Base-by-base conservation (phyloP, 2,888 invertebrate genomes). In the Tenodera sinensis region DNA sequence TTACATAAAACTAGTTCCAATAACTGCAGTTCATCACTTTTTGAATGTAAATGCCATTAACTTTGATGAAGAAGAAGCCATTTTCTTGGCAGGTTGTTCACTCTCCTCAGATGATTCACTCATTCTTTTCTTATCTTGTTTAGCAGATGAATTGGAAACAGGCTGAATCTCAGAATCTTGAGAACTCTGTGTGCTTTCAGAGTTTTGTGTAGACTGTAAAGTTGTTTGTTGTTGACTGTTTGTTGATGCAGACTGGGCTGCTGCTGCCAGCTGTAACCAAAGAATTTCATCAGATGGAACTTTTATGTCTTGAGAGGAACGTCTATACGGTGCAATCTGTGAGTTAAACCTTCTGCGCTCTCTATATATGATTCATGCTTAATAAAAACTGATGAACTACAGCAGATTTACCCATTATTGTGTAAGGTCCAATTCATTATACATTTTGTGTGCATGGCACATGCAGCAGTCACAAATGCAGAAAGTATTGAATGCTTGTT, bases 41-140 rank as follows among this genome's bases (percentile, higher is more conserved):
- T 89, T 89, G 42, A 91, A 91, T 34, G 90, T 85, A 89, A 91
- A 91, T 15, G 90, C 89, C 28, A 88, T 90, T 20, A 91, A 86
- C 83, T 91, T 91, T 15, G 89, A 89, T 42, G 89, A 83, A 8
- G 91, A 83, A 28, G 89, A 83, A 20, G 86, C 47, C 28, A 85
- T 88, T 89, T 89, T 90, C 54, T 89, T 88, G 28, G 86, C 87
- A n/a, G 88, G 54, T 20, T 86, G 83, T 27, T 28, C 27, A 20
- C 28, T 81, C 83, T 86, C 82, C 30, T 84, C 30, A 71, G 34
- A 42, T 30, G 89, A 89, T 27, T 82, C 84, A 8, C 30, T 12
- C 54, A 89, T 89, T 30, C 89, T 47, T 28, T 90, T 90, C 25
- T 71, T 34, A 27, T 85, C n/a, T 30, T 85, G 85, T 12, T 47